Evolutionary conservation across 2,888 invertebrate genomes (phyloP).

Genomic region (Brachypalpus laphriformis): DNA sequence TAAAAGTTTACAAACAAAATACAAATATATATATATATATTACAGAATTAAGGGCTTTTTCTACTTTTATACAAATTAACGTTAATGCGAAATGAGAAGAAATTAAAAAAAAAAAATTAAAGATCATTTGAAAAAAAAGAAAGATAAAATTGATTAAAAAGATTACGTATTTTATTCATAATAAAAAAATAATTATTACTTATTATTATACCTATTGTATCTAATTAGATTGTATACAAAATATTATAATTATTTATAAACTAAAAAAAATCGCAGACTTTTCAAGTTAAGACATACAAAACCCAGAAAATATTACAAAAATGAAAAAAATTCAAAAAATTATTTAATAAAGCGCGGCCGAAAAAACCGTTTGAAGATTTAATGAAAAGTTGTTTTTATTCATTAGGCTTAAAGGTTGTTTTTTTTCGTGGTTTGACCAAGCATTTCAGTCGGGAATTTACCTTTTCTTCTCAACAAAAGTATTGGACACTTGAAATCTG

Average conservation of each 20-base stretch:
- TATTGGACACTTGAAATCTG: too few relatives aligned
- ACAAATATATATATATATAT: slow-evolving; percentile 55
- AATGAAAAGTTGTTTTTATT: slow-evolving; percentile 69
- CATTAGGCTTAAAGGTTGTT: not conserved
- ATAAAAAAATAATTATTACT: slow-evolving; percentile 70
- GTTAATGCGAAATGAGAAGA: slow-evolving; percentile 58
- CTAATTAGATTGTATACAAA: slow-evolving; percentile 75
- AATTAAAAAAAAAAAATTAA: slow-evolving; percentile 72
- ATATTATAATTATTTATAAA: slow-evolving; percentile 77
- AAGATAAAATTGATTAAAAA: slow-evolving; percentile 66
- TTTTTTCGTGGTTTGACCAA: too few relatives aligned
- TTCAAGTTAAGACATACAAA: slow-evolving; percentile 73
- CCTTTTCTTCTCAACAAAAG: too few relatives aligned
- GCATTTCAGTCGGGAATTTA: too few relatives aligned
- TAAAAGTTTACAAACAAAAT: slow-evolving; percentile 54
- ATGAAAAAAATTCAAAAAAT: slow-evolving; percentile 70
- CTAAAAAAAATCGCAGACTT: slow-evolving; percentile 77
- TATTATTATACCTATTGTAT: slow-evolving; percentile 71
- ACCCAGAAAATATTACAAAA: slow-evolving; percentile 74
- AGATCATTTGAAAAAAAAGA: too few relatives aligned
- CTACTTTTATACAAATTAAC: slow-evolving; percentile 75
- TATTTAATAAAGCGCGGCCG: slow-evolving; percentile 80
- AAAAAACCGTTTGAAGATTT: slow-evolving; percentile 79
- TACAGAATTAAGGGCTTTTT: slow-evolving; percentile 73
- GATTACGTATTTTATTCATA: slow-evolving; percentile 60